Evolutionary conservation across 2,797 vertebrate species (phyloP).

Genomic region (Setipinna tenuifilis): DNA sequence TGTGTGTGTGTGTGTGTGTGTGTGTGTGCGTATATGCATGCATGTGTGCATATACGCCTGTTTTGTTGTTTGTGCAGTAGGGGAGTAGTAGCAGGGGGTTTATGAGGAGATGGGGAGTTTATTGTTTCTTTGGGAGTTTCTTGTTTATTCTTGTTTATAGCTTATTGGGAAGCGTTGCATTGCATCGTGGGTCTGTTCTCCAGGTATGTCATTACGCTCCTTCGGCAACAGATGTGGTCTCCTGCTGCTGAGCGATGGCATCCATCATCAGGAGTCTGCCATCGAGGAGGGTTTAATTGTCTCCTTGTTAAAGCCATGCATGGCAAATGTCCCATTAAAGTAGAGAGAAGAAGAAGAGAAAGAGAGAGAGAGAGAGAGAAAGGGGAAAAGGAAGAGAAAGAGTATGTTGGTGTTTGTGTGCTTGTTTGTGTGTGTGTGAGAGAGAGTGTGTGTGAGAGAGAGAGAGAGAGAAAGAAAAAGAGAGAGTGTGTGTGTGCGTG

Average conservation of each 20-base stretch:
- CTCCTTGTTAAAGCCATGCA: not conserved
- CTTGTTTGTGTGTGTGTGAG: not conserved
- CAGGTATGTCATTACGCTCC: constrained; percentile 4
- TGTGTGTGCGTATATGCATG: not conserved
- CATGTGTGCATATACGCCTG: not conserved
- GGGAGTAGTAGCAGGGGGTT: no score
- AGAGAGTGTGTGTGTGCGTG: not conserved
- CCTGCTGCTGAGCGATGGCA: not conserved
- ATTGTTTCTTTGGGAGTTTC: not conserved
- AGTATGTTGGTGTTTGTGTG: not conserved
- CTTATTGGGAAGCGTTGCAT: no score
- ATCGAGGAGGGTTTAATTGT: not conserved
- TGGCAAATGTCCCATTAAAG: not conserved
- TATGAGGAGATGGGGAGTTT: not conserved
- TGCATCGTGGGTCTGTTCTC: not conserved
- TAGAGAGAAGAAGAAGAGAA: not conserved
- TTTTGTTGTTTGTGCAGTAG: not conserved
- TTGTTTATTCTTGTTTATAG: no score
- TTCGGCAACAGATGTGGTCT: constrained; percentile 14
- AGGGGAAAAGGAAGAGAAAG: not conserved
- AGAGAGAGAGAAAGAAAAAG: no score
- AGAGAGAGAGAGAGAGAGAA: not conserved
- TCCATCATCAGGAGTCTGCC: not conserved
- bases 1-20: not conserved
- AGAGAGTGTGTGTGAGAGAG: not conserved